A percentile compares a stretch with the other conserved stretches of the same genome.
Conservation (phyloP, 2,797 vertebrate species). For the Pipistrellus pipistrellus region DNA sequence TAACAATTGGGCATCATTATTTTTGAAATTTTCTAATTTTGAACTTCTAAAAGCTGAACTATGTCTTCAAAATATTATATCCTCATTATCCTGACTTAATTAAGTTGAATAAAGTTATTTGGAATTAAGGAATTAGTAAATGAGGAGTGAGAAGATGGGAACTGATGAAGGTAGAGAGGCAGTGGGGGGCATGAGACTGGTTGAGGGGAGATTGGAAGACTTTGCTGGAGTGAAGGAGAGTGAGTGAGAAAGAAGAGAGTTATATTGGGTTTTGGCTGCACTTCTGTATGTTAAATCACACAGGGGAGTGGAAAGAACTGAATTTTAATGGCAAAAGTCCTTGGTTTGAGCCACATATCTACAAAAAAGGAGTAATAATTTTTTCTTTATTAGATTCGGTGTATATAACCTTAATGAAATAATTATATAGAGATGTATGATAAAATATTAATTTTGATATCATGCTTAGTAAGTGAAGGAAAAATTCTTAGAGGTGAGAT, state of each 20-base stretch:
- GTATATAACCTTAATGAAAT: background rate
- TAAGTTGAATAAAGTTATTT: background rate
- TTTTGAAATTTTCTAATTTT: background rate
- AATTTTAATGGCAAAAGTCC: background rate
- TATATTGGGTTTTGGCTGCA: background rate
- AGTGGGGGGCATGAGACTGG: background rate
- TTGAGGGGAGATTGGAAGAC: background rate
- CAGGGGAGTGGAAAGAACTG: background rate
- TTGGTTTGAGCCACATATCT: background rate
- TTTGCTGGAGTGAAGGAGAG: background rate
- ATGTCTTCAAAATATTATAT: background rate
- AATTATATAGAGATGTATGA: background rate
- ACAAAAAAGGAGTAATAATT: background rate
- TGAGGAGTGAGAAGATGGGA: background rate
- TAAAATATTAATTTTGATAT: background rate
- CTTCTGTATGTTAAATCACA: background rate
- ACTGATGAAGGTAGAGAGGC: background rate
- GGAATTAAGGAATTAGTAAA: background rate
- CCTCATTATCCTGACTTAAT: background rate
- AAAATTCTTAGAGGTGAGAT: background rate
- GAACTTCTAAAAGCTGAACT: background rate
- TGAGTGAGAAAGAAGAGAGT: background rate
- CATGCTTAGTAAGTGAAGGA: background rate
- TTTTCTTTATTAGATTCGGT: background rate
- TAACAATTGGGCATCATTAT: background rate